Evolutionary conservation across 2,888 invertebrate genomes (phyloP), one percentile per base, ranked within the genome.

Genomic region (Drosophila prostipennis): DNA sequence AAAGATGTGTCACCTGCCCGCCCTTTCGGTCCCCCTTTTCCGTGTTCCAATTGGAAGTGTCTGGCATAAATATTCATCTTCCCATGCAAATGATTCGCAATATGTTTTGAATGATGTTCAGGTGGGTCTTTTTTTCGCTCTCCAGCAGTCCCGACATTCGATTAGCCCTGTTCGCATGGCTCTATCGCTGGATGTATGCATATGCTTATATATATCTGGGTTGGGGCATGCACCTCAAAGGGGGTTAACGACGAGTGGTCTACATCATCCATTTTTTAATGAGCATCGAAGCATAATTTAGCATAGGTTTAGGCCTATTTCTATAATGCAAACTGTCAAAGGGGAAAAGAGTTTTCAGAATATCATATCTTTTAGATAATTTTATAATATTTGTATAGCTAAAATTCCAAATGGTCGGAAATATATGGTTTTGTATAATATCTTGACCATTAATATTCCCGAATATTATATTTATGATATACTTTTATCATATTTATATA

Each of bases 51-150:
- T 79, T 64, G 74, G 77, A 65, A 76, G 42, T 55, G 58, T 42
- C 19, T 72, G 46, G 39, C 57, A 76, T 84, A 84, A 80, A 84
- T 84, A 80, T 87, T 81, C 87, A 87, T 87, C 68, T 80, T 64
- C 32, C 79, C 78, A 83, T 86, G 87, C 84, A 80, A 80, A 80
- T 86, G 68, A 67, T 72, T 82, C 65, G 46, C 67, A 67, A 67
- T 69, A 49, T 60, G 77, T 40, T 77, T 29, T 40, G 69, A 56
- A 46, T 55, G 69, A 48, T 40, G 56, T 45, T 68, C 56, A 36
- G 60, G 39, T 36, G 58, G 70, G 43, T 51, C 51, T 45, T 19
- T 36, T 45, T 26, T 19, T 32, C 16, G 54, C 36, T 60, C 43
- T 46, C 40, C 23, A 37, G 11, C 40, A 10, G n/a, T 7, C 26